Conservation (phyloP, 2,113 vertebrate genomes). For the Rhodinocichla rosea region DNA sequence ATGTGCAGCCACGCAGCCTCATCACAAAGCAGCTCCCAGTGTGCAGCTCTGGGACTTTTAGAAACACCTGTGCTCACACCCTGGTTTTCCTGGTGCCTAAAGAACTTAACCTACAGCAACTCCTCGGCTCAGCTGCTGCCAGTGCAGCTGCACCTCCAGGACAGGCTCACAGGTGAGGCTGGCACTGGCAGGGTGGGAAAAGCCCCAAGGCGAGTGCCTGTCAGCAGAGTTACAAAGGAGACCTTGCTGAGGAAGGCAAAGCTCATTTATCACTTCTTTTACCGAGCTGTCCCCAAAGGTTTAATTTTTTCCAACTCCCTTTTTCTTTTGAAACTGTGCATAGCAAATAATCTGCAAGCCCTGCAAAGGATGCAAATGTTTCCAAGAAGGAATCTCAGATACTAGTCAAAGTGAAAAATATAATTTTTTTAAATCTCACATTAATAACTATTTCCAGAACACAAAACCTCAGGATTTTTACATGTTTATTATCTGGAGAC, state of each 20-base stretch:
- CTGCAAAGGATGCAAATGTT: background rate
- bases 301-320: background rate
- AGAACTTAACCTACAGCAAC: background rate
- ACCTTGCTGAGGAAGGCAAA: background rate
- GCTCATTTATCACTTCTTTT: background rate
- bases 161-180: background rate
- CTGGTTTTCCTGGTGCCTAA: background rate
- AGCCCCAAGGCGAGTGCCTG: background rate
- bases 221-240: background rate
- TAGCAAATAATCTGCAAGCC: background rate
- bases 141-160: background rate
- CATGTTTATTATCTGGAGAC: background rate
- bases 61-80: background rate
- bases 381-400: background rate
- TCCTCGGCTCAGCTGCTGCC: background rate
- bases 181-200: background rate
- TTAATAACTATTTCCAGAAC: background rate
- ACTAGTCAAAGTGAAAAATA: background rate
- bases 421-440: background rate
- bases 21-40: background rate
- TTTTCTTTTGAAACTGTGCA: background rate
- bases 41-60: background rate
- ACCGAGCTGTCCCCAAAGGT: background rate
- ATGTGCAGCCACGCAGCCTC: background rate
- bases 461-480: background rate